Evolutionary conservation across 1,140 invertebrate genomes (phyloP).

Genomic region (Drosophila chauvacae): DNA sequence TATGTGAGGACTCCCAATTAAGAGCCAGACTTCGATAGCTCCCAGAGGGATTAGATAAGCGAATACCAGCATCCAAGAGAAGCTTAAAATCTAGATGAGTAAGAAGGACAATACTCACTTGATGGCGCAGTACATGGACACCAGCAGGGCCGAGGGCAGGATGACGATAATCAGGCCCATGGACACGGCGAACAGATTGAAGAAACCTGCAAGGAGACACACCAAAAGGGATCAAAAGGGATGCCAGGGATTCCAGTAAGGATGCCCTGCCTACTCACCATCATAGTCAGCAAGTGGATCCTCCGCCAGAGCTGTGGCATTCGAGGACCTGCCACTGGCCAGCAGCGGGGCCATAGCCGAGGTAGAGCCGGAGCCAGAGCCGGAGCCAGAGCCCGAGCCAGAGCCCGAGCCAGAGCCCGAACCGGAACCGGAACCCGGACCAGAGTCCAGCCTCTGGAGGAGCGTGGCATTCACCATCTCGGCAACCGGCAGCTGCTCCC

Average conservation of each 20-base stretch:
- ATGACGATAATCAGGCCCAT: slow-evolving; percentile 75
- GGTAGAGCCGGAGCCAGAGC: slow-evolving; percentile 23
- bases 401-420: slow-evolving; percentile 14
- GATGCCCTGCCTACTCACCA: slow-evolving; percentile 41
- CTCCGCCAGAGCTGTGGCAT: slow-evolving; percentile 64
- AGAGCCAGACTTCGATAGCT: background rate
- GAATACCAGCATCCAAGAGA: too few relatives aligned
- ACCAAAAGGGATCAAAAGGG: background rate
- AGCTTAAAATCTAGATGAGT: background rate
- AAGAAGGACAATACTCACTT: slow-evolving; percentile 53
- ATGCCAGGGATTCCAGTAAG: background rate
- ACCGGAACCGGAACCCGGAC: background rate
- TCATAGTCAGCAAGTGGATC: slow-evolving; percentile 56
- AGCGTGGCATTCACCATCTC: slow-evolving; percentile 71
- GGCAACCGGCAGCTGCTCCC: slow-evolving; percentile 68
- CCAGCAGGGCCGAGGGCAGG: slow-evolving; percentile 64
- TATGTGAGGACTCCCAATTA: background rate
- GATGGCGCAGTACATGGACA: slow-evolving; percentile 72
- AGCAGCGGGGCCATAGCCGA: slow-evolving; percentile 65
- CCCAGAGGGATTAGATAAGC: background rate
- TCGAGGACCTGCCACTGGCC: slow-evolving; percentile 43
- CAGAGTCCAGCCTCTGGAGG: slow-evolving; percentile 47
- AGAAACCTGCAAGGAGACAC: slow-evolving; percentile 40
- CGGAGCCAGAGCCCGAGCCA: background rate
- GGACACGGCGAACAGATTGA: slow-evolving; percentile 69